phyloP scores from a whole-genome alignment of 2,113 vertebrate genomes.

The Ptyas mucosa region DNA sequence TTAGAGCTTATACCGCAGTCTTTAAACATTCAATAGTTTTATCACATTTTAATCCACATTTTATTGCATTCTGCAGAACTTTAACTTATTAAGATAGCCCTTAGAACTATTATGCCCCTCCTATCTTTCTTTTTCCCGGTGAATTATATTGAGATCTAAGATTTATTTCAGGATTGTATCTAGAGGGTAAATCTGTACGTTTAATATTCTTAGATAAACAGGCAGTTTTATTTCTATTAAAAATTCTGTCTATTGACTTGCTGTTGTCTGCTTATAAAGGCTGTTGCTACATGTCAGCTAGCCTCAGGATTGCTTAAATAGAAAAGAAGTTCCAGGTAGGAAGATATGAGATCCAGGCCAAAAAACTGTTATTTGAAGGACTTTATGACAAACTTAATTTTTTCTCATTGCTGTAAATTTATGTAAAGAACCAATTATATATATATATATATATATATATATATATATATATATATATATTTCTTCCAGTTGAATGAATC shows the following conservation, averaged over 20 bases:
- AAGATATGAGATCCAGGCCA: neutral
- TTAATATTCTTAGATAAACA: neutral
- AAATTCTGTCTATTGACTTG: neutral
- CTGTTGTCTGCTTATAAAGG: neutral
- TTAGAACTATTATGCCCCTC: neutral
- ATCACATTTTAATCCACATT: conserved; percentile 2
- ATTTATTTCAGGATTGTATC: conserved; percentile 8
- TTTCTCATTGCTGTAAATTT: neutral
- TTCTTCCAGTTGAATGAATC: neutral
- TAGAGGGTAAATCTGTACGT: neutral
- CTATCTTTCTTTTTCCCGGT: neutral
- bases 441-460: neutral
- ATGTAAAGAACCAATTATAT: neutral
- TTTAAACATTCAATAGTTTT: neutral
- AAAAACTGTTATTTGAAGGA: neutral
- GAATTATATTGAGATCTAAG: conserved; percentile 20
- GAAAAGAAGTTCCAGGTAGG: neutral
- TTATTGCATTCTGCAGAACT: neutral
- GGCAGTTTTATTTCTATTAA: neutral
- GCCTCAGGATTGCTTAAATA: neutral
- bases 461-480: neutral
- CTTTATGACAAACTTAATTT: neutral
- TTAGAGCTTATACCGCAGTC: neutral
- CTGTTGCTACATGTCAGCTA: neutral
- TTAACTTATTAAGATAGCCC: conserved; percentile 4